Evolutionary conservation across 2,888 invertebrate genomes (phyloP).

Genomic region (Troides helena): DNA sequence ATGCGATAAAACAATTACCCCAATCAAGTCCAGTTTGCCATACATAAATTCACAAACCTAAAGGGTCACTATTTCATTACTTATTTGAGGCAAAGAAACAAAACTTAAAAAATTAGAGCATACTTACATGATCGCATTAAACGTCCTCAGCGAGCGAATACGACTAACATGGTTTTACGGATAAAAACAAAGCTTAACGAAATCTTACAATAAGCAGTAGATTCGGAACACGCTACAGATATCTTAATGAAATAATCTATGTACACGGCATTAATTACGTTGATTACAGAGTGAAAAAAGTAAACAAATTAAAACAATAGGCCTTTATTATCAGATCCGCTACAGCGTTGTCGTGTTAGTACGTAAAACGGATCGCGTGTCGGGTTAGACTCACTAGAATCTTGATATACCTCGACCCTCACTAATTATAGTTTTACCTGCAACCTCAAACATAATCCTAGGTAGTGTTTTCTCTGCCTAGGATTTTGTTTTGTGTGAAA

Average conservation of each 20-base stretch:
- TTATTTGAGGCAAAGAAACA: conserved; percentile 25
- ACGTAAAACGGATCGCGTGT: conserved; percentile 66
- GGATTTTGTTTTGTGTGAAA: conserved; percentile 33
- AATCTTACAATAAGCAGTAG: conserved; percentile 11
- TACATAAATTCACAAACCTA: conserved; percentile 53
- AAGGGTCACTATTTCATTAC: conserved; percentile 38
- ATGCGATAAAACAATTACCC: conserved; percentile 80
- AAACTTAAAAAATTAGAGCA: conserved; percentile 22
- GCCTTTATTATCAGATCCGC: conserved; percentile 55
- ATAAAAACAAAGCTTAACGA: conserved; percentile 13
- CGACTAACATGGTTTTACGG: conserved; percentile 10
- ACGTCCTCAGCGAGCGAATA: conserved; percentile 16
- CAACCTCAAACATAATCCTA: conserved; percentile 47
- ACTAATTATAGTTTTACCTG: conserved; percentile 71
- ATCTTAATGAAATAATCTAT: conserved; percentile 28
- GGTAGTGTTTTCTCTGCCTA: conserved; percentile 32
- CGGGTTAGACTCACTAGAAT: conserved; percentile 50
- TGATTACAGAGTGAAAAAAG: conserved; percentile 39
- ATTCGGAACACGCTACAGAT: conserved; percentile 22
- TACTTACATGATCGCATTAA: conserved; percentile 29
- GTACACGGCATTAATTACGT: conserved; percentile 31
- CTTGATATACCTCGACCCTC: conserved; percentile 62
- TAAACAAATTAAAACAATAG: conserved; percentile 50
- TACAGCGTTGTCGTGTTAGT: conserved; percentile 61
- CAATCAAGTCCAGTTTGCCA: conserved; percentile 60